phyloP scores from a whole-genome alignment of 2,797 vertebrate species.

The Pagetopsis macropterus region DNA sequence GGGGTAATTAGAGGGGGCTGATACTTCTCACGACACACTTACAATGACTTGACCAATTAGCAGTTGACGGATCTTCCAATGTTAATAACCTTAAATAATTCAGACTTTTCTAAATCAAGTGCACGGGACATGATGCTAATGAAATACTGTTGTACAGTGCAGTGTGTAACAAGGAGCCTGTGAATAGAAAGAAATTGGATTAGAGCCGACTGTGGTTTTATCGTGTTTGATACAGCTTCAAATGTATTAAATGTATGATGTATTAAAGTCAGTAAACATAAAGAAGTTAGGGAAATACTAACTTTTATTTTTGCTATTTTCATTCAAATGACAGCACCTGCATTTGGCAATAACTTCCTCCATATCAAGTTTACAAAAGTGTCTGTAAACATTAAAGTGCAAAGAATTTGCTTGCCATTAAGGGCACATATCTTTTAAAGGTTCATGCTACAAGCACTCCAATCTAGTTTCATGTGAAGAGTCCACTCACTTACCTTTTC shows the following conservation, averaged over 20 bases:
- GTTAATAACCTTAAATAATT: slow-evolving; percentile 77
- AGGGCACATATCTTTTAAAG: slow-evolving; percentile 78
- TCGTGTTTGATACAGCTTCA: not conserved
- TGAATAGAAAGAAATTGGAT: slow-evolving; percentile 4
- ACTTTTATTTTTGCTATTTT: slow-evolving; percentile 77
- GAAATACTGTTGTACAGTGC: slow-evolving; percentile 31
- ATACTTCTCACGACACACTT: slow-evolving; percentile 54
- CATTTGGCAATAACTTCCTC: slow-evolving; percentile 76
- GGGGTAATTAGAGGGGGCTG: slow-evolving; percentile 54
- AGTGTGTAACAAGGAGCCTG: slow-evolving; percentile 11
- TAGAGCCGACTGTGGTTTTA: not conserved
- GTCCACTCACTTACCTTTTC: slow-evolving; percentile 59
- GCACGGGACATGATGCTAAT: slow-evolving; percentile 55
- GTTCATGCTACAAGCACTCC: slow-evolving; percentile 83
- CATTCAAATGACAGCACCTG: slow-evolving; percentile 78
- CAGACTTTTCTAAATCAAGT: slow-evolving; percentile 54
- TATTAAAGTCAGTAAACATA: slow-evolving; percentile 41
- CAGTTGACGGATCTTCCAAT: slow-evolving; percentile 68
- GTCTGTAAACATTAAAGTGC: slow-evolving; percentile 86
- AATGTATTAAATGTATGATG: not conserved
- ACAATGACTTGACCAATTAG: slow-evolving; percentile 65
- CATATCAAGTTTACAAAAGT: slow-evolving; percentile 81
- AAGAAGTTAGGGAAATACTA: slow-evolving; percentile 73
- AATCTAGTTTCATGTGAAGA: slow-evolving; percentile 61
- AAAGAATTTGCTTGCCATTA: slow-evolving; percentile 77